phyloP scores from a whole-genome alignment of 2,888 invertebrate species.

The Chrysolina americana region DNA sequence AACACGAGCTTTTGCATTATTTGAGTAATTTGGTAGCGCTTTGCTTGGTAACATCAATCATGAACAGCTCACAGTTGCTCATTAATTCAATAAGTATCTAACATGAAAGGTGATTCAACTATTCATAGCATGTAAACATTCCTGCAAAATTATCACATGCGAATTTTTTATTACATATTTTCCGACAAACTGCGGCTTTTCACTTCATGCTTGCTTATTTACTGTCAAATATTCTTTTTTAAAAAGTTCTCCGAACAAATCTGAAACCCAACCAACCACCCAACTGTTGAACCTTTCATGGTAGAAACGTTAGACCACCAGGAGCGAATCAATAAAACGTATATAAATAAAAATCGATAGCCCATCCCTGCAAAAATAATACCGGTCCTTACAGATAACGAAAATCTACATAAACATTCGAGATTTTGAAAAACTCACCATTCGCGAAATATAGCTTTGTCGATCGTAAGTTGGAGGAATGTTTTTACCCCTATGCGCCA shows the following conservation, averaged over 20 bases:
- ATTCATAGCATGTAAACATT: no score
- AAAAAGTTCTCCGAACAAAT: background rate
- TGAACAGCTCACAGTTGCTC: no score
- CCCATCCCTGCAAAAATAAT: slow-evolving; percentile 29
- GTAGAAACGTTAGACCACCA: slow-evolving; percentile 41
- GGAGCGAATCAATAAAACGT: slow-evolving; percentile 45
- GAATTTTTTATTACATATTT: no score
- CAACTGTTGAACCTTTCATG: slow-evolving; percentile 41
- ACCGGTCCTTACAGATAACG: slow-evolving; percentile 28
- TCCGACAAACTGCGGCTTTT: no score
- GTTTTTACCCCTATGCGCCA: slow-evolving; percentile 64
- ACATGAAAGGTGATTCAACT: no score
- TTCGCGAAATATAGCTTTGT: slow-evolving; percentile 63
- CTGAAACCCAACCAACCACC: slow-evolving; percentile 5
- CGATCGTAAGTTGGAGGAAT: slow-evolving; percentile 55
- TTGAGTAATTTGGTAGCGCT: no score
- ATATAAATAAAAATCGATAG: slow-evolving; percentile 53
- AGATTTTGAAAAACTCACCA: slow-evolving; percentile 59
- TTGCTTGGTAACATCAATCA: no score
- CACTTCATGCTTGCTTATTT: no score
- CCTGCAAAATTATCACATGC: no score
- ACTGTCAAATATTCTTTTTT: background rate
- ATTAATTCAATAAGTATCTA: no score
- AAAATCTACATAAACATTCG: background rate
- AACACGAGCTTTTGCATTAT: no score